A percentile compares a stretch with the other conserved stretches of the same genome.
phyloP scores from a whole-genome alignment of 2,888 invertebrate genomes.

The Cyrtodaria siliqua region DNA sequence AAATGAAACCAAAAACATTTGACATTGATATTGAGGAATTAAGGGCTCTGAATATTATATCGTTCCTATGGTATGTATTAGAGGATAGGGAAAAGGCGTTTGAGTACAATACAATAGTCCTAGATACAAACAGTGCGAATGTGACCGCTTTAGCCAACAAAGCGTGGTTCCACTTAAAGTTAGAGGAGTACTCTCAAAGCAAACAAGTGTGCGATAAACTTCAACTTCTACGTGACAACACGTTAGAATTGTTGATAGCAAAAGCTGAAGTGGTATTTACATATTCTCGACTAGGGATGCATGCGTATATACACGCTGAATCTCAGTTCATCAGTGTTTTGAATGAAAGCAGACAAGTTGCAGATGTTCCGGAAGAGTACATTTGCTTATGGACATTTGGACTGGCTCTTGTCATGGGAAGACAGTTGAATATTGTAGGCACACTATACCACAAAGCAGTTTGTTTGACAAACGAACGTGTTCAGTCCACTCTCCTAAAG shows the following conservation, averaged over 20 bases:
- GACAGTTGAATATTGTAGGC: constrained; percentile 22
- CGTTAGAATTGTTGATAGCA: constrained; percentile 11
- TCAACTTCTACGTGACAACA: not conserved
- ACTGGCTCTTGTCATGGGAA: constrained; percentile 21
- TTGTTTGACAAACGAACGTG: too few species aligned
- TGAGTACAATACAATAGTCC: constrained; percentile 6
- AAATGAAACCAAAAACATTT: too few species aligned
- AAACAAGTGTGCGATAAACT: constrained; percentile 4
- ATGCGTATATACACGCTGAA: constrained; percentile 9
- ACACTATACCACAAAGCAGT: too few species aligned
- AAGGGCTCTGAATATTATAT: constrained; percentile 25
- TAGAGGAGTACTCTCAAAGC: constrained; percentile 1
- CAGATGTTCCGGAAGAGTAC: not conserved
- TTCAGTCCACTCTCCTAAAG: not conserved
- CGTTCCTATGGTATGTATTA: constrained; percentile 21
- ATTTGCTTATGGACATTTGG: constrained; percentile 39
- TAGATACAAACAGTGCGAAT: constrained; percentile 2
- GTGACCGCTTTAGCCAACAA: constrained; percentile 22
- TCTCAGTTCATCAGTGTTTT: constrained; percentile 16
- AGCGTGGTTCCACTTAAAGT: constrained; percentile 21
- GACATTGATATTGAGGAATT: constrained; percentile 27
- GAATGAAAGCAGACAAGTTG: not conserved
- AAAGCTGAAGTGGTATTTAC: constrained; percentile 36
- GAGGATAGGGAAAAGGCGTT: constrained; percentile 19
- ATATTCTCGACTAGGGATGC: constrained; percentile 27